These are phyloP conservation scores for Drosophila persimilis DNA, from an alignment of 1,140 invertebrate species.

Conservation along the genomic window DNA sequence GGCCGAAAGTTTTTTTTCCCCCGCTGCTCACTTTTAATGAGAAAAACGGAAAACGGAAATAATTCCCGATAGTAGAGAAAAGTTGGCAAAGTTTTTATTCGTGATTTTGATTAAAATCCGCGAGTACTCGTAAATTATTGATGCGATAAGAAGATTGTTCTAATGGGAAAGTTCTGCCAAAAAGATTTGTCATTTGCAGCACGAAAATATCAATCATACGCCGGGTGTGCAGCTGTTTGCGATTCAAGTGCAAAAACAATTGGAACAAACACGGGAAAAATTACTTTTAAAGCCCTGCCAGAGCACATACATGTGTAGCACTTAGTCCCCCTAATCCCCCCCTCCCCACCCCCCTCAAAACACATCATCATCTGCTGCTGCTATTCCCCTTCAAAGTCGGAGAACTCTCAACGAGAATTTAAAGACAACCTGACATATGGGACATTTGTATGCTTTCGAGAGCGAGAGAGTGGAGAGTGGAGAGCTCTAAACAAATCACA, in stretches of 20 bases:
- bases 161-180: slow-evolving; percentile 19
- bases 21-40: slow-evolving; percentile 21
- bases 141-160: slow-evolving; percentile 15
- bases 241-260: slow-evolving; percentile 57
- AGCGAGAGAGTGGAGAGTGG: not conserved
- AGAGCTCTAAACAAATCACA: slow-evolving; percentile 73
- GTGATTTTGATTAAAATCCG: slow-evolving; percentile 11
- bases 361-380: no score
- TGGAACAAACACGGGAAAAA: slow-evolving; percentile 58
- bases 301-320: slow-evolving; percentile 63
- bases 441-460: not conserved
- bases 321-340: slow-evolving; percentile 31
- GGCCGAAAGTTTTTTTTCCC: slow-evolving; percentile 19
- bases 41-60: not conserved
- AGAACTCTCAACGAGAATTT: slow-evolving; percentile 51
- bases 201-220: slow-evolving; percentile 65
- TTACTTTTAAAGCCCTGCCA: slow-evolving; percentile 67
- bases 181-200: slow-evolving; percentile 10
- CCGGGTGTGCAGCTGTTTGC: slow-evolving; percentile 38
- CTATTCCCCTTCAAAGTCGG: not conserved
- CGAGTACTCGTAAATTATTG: slow-evolving; percentile 22
- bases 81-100: slow-evolving; percentile 34
- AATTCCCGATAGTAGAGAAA: slow-evolving; percentile 29
- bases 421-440: slow-evolving; percentile 68
- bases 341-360: slow-evolving; percentile 6